phyloP scores from a whole-genome alignment of 1,140 invertebrate genomes.

The Ruditapes philippinarum region DNA sequence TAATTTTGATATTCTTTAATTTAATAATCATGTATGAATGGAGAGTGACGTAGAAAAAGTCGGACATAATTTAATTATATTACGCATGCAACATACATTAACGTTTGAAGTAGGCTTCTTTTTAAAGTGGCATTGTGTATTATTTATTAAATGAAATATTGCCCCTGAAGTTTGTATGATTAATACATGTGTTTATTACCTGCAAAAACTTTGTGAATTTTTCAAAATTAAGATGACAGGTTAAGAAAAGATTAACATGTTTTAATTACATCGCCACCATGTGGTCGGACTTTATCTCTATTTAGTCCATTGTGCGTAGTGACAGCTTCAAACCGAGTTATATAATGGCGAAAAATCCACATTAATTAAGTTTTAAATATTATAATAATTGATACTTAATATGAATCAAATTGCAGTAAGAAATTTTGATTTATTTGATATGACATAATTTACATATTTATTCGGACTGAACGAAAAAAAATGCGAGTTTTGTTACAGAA shows the following conservation, averaged over 20 bases:
- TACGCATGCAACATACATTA: too few species aligned
- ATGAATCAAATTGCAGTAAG: not conserved
- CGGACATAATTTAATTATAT: too few species aligned
- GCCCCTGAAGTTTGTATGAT: too few species aligned
- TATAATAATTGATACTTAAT: not conserved
- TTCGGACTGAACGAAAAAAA: not conserved
- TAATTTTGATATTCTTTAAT: too few species aligned
- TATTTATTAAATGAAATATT: too few species aligned
- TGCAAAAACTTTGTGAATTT: not conserved
- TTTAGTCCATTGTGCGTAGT: not conserved
- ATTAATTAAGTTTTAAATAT: constrained; percentile 5
- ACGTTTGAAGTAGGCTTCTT: too few species aligned
- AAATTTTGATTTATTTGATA: not conserved
- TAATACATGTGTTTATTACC: not conserved
- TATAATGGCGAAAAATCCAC: not conserved
- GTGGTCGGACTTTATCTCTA: not conserved
- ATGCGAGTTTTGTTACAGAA: not conserved
- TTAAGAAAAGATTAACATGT: constrained; percentile 1
- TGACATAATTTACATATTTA: constrained; percentile 20
- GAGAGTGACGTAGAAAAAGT: too few species aligned
- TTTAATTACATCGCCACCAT: constrained; percentile 27
- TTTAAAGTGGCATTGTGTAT: too few species aligned
- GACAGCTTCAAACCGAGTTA: not conserved
- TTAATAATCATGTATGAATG: too few species aligned
- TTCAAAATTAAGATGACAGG: constrained; percentile 25